These are phyloP conservation scores for Neocrepidodera transversa DNA, from an alignment of 2,888 invertebrate species.

Conservation along the genomic window DNA sequence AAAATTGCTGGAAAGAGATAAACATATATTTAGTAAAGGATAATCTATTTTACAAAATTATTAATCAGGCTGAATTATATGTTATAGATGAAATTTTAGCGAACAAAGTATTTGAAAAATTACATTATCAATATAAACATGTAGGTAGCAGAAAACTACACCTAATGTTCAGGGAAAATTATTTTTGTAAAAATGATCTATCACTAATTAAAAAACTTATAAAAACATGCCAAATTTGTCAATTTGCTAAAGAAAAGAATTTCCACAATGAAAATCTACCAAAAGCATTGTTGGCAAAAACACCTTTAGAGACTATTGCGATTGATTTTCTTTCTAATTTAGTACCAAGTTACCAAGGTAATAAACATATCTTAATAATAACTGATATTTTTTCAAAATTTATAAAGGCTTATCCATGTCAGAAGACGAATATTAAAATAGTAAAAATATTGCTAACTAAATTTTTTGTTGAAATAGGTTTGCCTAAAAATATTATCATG, in stretches of 20 bases:
- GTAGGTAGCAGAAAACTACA: not conserved
- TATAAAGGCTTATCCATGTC: constrained; percentile 12
- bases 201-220: not conserved
- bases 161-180: constrained; percentile 4
- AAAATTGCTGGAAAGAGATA: not conserved
- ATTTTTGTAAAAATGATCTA: constrained; percentile 1
- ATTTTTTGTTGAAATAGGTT: not conserved
- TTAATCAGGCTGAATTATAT: constrained; percentile 1
- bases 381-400: constrained; percentile 31
- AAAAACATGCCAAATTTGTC: constrained; percentile 5
- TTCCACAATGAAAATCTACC: constrained; percentile 1
- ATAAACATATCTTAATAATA: constrained; percentile 25
- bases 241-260: constrained; percentile 18
- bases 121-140: not conserved
- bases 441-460: not conserved
- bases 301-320: constrained; percentile 14
- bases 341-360: not conserved
- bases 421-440: constrained; percentile 13
- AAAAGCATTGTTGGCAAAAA: constrained; percentile 5
- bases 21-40: not conserved
- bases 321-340: constrained; percentile 19
- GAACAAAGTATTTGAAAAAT: not conserved
- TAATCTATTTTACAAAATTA: not conserved
- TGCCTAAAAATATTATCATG: not conserved
- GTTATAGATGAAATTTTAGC: not conserved